Evolutionary conservation across 2,888 invertebrate species (phyloP).

Genomic region (Heteromurus nitidus): DNA sequence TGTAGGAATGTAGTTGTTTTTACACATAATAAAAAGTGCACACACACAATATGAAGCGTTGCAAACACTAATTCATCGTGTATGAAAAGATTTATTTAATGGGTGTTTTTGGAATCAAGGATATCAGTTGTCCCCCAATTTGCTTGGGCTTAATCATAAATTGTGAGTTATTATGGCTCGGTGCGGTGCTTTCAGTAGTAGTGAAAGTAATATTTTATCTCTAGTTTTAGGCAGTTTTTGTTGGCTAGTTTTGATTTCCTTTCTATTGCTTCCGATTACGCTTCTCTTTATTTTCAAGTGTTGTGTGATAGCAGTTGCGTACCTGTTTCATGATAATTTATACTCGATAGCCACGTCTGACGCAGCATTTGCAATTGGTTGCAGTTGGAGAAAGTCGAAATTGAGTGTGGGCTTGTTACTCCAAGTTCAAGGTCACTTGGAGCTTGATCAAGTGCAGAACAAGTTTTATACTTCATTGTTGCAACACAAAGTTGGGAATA

Average conservation of each 20-base stretch:
- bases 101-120: no score
- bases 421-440: conserved; percentile 60
- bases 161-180: no score
- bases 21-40: no score
- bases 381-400: conserved; percentile 66
- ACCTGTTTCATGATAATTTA: conserved; percentile 55
- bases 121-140: no score
- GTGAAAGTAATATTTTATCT: conserved; percentile 30
- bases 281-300: conserved; percentile 62
- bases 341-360: conserved; percentile 63
- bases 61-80: no score
- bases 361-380: conserved; percentile 65
- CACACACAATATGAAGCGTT: no score
- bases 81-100: no score
- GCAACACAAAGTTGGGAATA: conserved; percentile 59
- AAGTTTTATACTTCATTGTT: conserved; percentile 59
- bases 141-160: no score
- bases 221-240: conserved; percentile 47
- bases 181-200: background rate
- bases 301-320: conserved; percentile 52
- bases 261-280: conserved; percentile 60
- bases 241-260: conserved; percentile 59
- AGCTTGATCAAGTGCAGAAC: conserved; percentile 63
- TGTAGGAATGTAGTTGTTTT: no score
- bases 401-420: conserved; percentile 63